Base-by-base conservation (phyloP, 2,113 vertebrate species). In the Pluvialis apricaria region DNA sequence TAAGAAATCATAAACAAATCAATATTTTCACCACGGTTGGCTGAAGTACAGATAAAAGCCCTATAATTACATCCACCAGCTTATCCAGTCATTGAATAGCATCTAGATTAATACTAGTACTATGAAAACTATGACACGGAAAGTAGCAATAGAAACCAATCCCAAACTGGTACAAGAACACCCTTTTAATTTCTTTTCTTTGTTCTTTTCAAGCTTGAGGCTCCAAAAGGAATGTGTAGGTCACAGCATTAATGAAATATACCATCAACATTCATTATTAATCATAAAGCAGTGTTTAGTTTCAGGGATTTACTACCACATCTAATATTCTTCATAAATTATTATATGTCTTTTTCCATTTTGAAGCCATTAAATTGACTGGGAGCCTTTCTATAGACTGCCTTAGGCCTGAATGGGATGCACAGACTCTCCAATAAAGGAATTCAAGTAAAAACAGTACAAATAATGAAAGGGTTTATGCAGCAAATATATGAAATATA, bases 1-100 rank as follows among this genome's bases (percentile, higher is more conserved):
- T 64, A 83, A 73, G 71, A 87, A 94, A 89, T 86, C 54, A 57
- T 76, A 91, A 88, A 82, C 51, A 84, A 92, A 89, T 92, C 69
- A 61, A 28, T 95, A 94, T 88, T 95, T 96, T 84, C 61, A 85
- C 65, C 31, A 84, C 1, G 8, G n/a, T 55, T 91, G 49, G 44
- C 42, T 82, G 61, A 91, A 87, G n/a, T 44, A 82, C 61, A 87
- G 44, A 55, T 52, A 87, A 92, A 86, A 84, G 13, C 14, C 31
- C 40, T 82, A 40, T 82, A 91, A 91, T 82, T 89, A 82, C 36
- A 77, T 88, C 44, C 49, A 91, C 28, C 44, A 73, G 15, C 11
- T 85, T 91, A 85, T 69, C 76, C 80, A 82, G 28, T 64, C 54
- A 73, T 47, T 52, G 38, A 92, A 78, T 44, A 82, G 26, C 42